Evolutionary conservation across 2,888 invertebrate species (phyloP), one percentile per base, ranked within the genome.

Genomic region (Lottia scabra): DNA sequence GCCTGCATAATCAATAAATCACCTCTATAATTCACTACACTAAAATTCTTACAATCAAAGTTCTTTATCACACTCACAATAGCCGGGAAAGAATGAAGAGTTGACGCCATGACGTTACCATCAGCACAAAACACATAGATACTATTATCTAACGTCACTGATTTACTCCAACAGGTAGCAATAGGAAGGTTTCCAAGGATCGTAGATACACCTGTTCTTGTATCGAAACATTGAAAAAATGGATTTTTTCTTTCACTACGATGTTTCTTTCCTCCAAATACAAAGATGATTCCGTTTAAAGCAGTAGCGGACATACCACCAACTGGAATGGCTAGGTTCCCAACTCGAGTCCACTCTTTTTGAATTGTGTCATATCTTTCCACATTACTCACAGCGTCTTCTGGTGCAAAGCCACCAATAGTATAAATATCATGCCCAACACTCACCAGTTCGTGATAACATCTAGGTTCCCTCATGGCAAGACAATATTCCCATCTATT

Each of bases 121-220:
- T 78, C 75, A 46, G 78, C 75, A 45, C 76, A 74, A 46, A 78
- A 73, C 13, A 76, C 69, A 43, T 76, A 76, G 23, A 78, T 75
- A 56, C 65, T 66, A 16, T 76, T 71, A 67, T 78, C 78, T 8
- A 78, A 71, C 19, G 73, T 72, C 30, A 78, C 26, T 8, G 78
- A 72, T 45, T 75, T 75, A 67, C 78, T 78, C 65, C 78, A 76
- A 67, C 76, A 75, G 1, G 73, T 76, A 19, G 70, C 69, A 10
- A 72, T 30, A 5, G 78, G 78, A 8, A 75, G 69, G 56, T 46
- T 68, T 1, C 73, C 72, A 43, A 76, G 45, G 10, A 75, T 27
- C n/a, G 73, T 70, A 3, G 75, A 65, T 8, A 71, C 72, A 16
- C 71, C 67, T 2, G 78, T 78, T 16, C 70, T 75, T 23, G 75